Conservation (phyloP, 2,888 invertebrate genomes). For the Saturnia japonica region DNA sequence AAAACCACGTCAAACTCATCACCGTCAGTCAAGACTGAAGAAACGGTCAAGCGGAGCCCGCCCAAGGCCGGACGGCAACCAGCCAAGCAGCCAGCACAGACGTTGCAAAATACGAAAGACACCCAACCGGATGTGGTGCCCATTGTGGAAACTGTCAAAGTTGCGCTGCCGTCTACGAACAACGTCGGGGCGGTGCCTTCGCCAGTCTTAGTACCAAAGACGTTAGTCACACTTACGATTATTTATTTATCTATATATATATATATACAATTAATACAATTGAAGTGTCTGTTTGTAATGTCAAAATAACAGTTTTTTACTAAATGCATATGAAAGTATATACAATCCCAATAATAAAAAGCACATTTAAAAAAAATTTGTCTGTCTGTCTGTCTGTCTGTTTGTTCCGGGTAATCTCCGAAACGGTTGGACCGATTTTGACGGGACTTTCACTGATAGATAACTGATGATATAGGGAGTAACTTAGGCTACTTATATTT, state of each 20-base stretch:
- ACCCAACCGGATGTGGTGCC: neutral
- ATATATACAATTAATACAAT: too few relatives aligned
- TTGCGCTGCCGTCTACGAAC: neutral
- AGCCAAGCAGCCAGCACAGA: neutral
- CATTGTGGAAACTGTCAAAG: neutral
- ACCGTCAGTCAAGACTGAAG: neutral
- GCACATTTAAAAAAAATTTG: too few relatives aligned
- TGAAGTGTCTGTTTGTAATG: too few relatives aligned
- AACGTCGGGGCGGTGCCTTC: neutral
- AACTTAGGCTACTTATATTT: too few relatives aligned
- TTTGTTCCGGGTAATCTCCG: too few relatives aligned
- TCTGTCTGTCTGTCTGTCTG: too few relatives aligned
- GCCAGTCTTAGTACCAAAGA: neutral
- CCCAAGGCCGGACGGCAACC: neutral
- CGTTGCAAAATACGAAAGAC: neutral
- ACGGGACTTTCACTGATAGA: too few relatives aligned
- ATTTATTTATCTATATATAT: neutral
- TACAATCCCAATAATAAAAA: too few relatives aligned
- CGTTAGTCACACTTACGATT: neutral
- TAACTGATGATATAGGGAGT: too few relatives aligned
- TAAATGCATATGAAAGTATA: too few relatives aligned
- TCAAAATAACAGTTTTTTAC: too few relatives aligned
- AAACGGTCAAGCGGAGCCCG: slow-evolving; percentile 17
- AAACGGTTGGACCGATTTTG: too few relatives aligned
- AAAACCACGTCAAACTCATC: neutral